Base-by-base conservation (phyloP, 1,140 invertebrate genomes). In the Cylas formicarius region DNA sequence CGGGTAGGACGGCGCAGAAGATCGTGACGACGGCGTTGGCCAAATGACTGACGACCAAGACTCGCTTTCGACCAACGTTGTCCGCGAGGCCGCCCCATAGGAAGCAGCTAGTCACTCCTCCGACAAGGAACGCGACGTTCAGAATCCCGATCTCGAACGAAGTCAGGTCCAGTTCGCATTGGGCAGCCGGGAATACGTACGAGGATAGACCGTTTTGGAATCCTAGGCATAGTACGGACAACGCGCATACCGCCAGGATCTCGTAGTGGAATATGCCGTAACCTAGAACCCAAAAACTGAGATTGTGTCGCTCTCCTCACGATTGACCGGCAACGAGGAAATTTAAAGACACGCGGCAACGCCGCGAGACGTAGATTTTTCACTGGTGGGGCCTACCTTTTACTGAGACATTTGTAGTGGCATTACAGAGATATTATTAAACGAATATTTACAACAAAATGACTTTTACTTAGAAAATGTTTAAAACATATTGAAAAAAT, bases 151-250 rank as follows among this genome's bases (percentile, higher is more conserved):
- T 57, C 8, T 62, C 41, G n/a, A 44, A 42, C 10, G 65, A 52
- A 5, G 46, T 57, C 19, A 69, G 44, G 4, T 60, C 38, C 9
- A 69, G 50, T 32, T 69, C 67, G 48, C 66, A 69, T 50, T 67
- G 58, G 0, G 65, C 62, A 4, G 63, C 48, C 11, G 66, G 65
- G 11, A 67, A 59, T 11, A 69, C 49, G 44, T 78, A 81, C 0
- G 75, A 76, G 50, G 73, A 74, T 1, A 77, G 61, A 14, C 71
- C 74, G 60, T 77, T 78, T 61, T 80, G 70, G 10, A 75, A 71
- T 13, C 76, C 77, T 10, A 57, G 51, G 34, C 52, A 61, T 34
- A 64, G 49, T 34, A 67, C 65, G 6, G 57, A 53, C 35, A 64
- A 54, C 3, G 61, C 56, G 32, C 65, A 65, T 16, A 60, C 58